These are phyloP conservation scores for Apogon talboti DNA, from an alignment of 2,797 vertebrate genomes.

Conservation along the genomic window DNA sequence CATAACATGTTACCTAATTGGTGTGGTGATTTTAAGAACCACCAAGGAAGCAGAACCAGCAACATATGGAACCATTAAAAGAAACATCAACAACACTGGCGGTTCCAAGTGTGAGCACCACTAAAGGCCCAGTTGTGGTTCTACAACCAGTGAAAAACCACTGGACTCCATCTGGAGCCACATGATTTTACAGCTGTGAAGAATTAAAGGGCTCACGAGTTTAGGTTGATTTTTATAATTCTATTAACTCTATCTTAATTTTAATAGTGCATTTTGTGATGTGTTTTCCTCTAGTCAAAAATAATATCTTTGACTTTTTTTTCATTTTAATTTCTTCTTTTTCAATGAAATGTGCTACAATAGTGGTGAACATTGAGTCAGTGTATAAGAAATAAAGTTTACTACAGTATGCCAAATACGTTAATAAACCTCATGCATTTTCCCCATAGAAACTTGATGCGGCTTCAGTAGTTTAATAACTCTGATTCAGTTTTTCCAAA, in stretches of 20 bases:
- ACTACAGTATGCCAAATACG: neutral
- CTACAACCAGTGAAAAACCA: constrained; percentile 51
- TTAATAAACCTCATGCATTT: neutral
- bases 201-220: constrained; percentile 1
- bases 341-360: neutral
- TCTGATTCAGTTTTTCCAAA: too few species aligned
- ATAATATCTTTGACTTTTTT: too few species aligned
- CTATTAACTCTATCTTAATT: neutral
- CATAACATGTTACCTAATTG: constrained; percentile 58
- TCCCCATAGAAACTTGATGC: neutral
- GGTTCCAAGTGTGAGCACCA: constrained; percentile 44
- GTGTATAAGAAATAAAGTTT: neutral
- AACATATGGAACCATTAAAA: constrained; percentile 61
- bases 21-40: constrained; percentile 70
- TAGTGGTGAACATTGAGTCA: neutral
- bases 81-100: constrained; percentile 42
- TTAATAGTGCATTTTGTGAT: neutral
- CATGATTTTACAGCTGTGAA: constrained; percentile 48
- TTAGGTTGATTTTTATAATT: neutral
- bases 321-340: too few species aligned
- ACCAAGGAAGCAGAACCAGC: constrained; percentile 60
- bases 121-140: constrained; percentile 69
- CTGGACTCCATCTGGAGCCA: constrained; percentile 52
- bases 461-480: neutral
- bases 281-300: neutral